phyloP scores from a whole-genome alignment of 2,888 invertebrate genomes.

The Yponomeuta malinellus region DNA sequence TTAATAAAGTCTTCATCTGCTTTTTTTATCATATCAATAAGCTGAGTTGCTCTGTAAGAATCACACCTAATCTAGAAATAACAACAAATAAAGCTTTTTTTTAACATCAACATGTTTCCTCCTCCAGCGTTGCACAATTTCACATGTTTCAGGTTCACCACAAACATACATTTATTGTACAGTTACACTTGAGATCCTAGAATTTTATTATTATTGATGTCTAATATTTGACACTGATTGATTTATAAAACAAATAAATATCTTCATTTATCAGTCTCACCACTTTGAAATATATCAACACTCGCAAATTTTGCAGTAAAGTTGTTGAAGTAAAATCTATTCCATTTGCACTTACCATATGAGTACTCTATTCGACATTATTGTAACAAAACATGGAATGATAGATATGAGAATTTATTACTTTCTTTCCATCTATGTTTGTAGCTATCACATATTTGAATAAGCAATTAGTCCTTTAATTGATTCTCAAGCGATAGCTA shows the following conservation, averaged over 20 bases:
- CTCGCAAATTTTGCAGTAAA: slow-evolving; percentile 50
- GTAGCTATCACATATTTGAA: slow-evolving; percentile 13
- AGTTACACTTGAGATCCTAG: slow-evolving; percentile 57
- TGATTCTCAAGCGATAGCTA: not conserved
- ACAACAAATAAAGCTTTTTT: slow-evolving; percentile 33
- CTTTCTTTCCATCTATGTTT: not conserved
- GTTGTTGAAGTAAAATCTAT: slow-evolving; percentile 32
- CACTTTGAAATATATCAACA: slow-evolving; percentile 71
- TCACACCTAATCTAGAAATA: slow-evolving; percentile 12
- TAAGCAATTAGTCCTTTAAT: slow-evolving; percentile 7
- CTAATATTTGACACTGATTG: slow-evolving; percentile 69
- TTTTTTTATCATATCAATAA: too few species aligned
- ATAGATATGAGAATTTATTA: slow-evolving; percentile 6
- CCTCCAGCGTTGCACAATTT: not conserved
- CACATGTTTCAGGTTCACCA: slow-evolving; percentile 5
- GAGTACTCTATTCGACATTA: slow-evolving; percentile 9
- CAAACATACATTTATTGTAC: slow-evolving; percentile 27
- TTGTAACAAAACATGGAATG: slow-evolving; percentile 7
- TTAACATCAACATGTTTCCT: slow-evolving; percentile 22
- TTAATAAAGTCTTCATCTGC: too few species aligned
- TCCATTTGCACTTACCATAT: slow-evolving; percentile 6
- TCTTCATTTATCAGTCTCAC: slow-evolving; percentile 73
- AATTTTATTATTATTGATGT: slow-evolving; percentile 49
- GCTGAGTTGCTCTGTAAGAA: too few species aligned
- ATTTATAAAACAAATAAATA: slow-evolving; percentile 71